Conservation (phyloP, 35 echinoderm and acorn worm genomes). For the Ophiothrix spiculata region DNA sequence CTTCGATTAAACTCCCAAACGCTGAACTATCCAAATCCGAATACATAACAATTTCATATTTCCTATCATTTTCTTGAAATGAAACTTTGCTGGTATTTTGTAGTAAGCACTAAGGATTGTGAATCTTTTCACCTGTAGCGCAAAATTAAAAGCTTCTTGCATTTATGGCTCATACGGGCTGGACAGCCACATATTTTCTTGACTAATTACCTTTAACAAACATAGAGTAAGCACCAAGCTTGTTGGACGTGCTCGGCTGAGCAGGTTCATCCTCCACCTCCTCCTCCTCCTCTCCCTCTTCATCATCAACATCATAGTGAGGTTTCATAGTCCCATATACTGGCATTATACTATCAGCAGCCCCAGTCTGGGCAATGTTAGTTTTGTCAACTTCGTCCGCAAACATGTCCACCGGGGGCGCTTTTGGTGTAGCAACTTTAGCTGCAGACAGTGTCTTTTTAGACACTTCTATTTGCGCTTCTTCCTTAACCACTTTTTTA, state of each 20-base stretch:
- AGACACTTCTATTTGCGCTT: neutral
- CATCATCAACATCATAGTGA: slow-evolving; percentile 20
- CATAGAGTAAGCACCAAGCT: slow-evolving; percentile 9
- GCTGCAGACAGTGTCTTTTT: neutral
- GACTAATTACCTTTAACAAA: no score
- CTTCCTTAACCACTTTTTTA: neutral
- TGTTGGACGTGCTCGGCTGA: neutral
- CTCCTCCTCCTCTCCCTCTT: neutral
- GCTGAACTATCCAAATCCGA: no score
- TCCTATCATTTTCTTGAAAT: no score
- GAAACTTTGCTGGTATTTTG: no score
- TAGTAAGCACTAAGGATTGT: no score
- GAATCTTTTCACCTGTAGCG: no score
- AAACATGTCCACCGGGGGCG: neutral
- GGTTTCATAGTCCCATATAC: slow-evolving; percentile 19
- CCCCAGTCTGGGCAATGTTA: neutral
- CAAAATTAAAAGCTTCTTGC: no score
- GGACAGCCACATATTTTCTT: no score
- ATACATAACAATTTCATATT: no score
- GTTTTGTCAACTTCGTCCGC: neutral
- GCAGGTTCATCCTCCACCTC: slow-evolving; percentile 9
- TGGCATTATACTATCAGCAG: no score
- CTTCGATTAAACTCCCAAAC: no score
- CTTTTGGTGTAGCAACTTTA: neutral
- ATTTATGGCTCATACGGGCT: no score